Conservation (phyloP, 2,113 vertebrate genomes). For the Gambusia holbrooki region DNA sequence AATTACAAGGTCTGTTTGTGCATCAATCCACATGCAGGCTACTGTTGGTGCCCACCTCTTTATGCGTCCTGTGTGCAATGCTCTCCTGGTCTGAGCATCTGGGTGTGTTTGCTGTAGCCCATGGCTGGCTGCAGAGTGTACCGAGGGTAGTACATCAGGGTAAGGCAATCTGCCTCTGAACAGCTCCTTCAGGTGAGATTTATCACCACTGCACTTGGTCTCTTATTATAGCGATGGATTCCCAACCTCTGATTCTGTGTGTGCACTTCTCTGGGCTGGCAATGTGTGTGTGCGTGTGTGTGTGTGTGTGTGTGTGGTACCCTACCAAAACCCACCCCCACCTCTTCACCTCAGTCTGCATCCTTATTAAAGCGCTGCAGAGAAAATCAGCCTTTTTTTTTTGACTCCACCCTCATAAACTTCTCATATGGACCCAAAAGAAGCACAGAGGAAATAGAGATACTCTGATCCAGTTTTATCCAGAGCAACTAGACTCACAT, state of each 20-base stretch:
- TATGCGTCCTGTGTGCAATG: constrained; percentile 30
- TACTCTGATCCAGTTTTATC: not conserved
- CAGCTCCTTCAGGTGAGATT: constrained; percentile 81
- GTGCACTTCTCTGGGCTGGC: constrained; percentile 9
- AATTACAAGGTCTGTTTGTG: constrained; percentile 19
- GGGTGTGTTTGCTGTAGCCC: constrained; percentile 53
- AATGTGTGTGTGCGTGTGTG: constrained; percentile 16
- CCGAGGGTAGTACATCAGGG: constrained; percentile 76
- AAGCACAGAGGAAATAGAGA: constrained; percentile 35
- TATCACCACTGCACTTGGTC: constrained; percentile 81
- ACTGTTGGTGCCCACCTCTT: constrained; percentile 9
- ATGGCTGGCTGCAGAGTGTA: constrained; percentile 67
- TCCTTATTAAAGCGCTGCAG: constrained; percentile 74
- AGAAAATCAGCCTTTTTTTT: constrained; percentile 45
- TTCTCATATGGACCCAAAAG: constrained; percentile 54
- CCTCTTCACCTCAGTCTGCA: constrained; percentile 48
- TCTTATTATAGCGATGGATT: constrained; percentile 78
- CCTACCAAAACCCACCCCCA: constrained; percentile 7
- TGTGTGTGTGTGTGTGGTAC: constrained; percentile 35
- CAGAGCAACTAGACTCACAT: not conserved
- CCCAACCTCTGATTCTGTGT: constrained; percentile 65
- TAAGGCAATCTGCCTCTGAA: constrained; percentile 77
- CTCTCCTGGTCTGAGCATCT: constrained; percentile 44
- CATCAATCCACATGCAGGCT: constrained; percentile 3
- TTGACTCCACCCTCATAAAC: constrained; percentile 65